Evolutionary conservation across 1,140 invertebrate species (phyloP).

Genomic region (Atta texana): DNA sequence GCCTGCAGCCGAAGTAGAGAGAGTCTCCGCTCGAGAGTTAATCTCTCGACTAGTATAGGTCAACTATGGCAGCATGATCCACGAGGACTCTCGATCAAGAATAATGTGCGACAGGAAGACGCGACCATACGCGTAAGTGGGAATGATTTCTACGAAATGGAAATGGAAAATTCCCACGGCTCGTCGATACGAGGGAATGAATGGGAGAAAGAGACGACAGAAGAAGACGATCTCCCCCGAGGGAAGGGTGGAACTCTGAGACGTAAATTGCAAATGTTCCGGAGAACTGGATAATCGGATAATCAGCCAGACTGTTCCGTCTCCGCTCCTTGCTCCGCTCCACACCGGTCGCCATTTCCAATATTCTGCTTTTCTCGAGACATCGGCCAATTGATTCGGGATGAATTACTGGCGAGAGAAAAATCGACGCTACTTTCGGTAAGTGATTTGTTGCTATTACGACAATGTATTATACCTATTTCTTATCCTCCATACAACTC

Average conservation of each 20-base stretch:
- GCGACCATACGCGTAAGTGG: neutral
- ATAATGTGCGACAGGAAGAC: conserved; percentile 21
- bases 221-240: conserved; percentile 44
- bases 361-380: conserved; percentile 81
- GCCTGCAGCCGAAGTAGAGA: conserved; percentile 18
- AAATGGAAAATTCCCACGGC: conserved; percentile 58
- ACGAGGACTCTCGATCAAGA: conserved; percentile 39
- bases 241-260: conserved; percentile 72
- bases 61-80: conserved; percentile 45
- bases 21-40: conserved; percentile 21
- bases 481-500: neutral
- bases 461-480: neutral
- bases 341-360: conserved; percentile 77
- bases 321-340: conserved; percentile 76
- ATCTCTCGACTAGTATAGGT: conserved; percentile 36
- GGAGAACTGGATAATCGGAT: conserved; percentile 84
- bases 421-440: conserved; percentile 58
- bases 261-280: conserved; percentile 83
- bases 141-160: conserved; percentile 46
- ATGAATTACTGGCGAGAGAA: conserved; percentile 73
- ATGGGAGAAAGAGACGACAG: neutral
- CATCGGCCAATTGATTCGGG: conserved; percentile 76
- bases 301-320: conserved; percentile 85
- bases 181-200: conserved; percentile 33
- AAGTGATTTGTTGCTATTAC: conserved; percentile 55